Base-by-base conservation (phyloP, 2,888 invertebrate species). In the Elegia similella region DNA sequence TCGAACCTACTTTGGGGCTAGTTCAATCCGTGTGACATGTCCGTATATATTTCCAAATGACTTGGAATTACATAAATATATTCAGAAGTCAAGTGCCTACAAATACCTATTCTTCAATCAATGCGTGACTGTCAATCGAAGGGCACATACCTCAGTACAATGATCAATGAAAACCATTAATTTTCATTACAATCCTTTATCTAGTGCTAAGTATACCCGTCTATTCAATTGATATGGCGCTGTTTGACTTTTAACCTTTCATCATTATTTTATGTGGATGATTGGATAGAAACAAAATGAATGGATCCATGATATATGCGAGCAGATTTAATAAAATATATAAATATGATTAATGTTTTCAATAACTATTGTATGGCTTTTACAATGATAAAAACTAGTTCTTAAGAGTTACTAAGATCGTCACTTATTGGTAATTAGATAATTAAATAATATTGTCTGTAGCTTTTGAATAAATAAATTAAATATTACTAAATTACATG, bases 101-200 rank as follows among this genome's bases (percentile, higher is more conserved):
- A 8, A 34, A 34, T 34, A 10, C 34, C 23, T 34, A 34, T 34
- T 34, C 34, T 34, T 34, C 34, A 34, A 38, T 38, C 38, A 38
- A 38, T 38, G 12, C n/a, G 12, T 38, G 10, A 38, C 38, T 38
- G 38, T 12, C 38, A 38, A 38, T 12, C 38, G 38, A 38, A 38
- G 38, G 38, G 38, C n/a, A 38, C 6, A 38, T 13, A 16, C 16
- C 15, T n/a, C 16, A 16, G 23, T 12, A 23, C 23, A 17, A 6
- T 17, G 12, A 17, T 16, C 46, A 46, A 17, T 8, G 12, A 17
- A 46, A 2, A 17, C 17, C 46, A 46, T 46, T 16, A 17, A 46
- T 46, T 46, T 23, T 46, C 46, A 46, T 46, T 46, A 46, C 17
- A 38, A 38, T 38, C 38, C 38, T 38, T 38, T 38, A 38, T 34